A percentile compares a stretch with the other conserved stretches of the same genome.
Conservation (phyloP, 2,797 vertebrate species). For the Anabas testudineus region DNA sequence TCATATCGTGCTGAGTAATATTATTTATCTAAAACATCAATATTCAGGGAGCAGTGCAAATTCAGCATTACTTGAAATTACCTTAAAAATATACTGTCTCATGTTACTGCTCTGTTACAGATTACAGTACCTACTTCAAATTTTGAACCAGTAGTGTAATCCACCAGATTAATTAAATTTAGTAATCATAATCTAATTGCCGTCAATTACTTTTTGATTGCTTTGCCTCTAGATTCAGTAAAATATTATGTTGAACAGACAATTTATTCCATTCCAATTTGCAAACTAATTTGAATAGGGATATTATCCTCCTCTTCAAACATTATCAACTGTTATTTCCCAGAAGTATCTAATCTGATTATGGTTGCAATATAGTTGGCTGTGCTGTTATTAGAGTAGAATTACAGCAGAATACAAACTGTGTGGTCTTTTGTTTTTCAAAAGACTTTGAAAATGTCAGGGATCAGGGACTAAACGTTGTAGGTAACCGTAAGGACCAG, state of each 20-base stretch:
- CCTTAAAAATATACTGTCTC: conserved; percentile 21
- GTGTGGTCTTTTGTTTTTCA: conserved; percentile 62
- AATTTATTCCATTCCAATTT: conserved; percentile 80
- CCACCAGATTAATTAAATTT: conserved; percentile 71
- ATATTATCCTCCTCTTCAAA: conserved; percentile 80
- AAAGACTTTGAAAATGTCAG: conserved; percentile 7
- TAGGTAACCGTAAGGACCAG: conserved; percentile 12
- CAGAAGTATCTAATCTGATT: conserved; percentile 81
- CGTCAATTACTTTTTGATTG: conserved; percentile 74
- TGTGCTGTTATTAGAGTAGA: conserved; percentile 67
- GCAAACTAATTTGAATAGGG: conserved; percentile 79
- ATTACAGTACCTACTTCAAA: conserved; percentile 39
- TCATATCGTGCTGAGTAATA: neutral
- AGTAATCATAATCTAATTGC: conserved; percentile 77
- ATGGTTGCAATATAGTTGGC: conserved; percentile 67
- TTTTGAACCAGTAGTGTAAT: conserved; percentile 52
- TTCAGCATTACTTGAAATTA: conserved; percentile 5
- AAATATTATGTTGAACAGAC: conserved; percentile 77
- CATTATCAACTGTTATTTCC: conserved; percentile 81
- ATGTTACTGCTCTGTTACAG: conserved; percentile 25
- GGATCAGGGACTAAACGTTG: conserved; percentile 21
- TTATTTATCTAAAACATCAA: conserved; percentile 8
- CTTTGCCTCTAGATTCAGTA: conserved; percentile 68
- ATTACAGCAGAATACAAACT: conserved; percentile 57
- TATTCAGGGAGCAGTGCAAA: neutral